Base-by-base conservation (phyloP, 2,888 invertebrate species). In the Heliconius aoede region DNA sequence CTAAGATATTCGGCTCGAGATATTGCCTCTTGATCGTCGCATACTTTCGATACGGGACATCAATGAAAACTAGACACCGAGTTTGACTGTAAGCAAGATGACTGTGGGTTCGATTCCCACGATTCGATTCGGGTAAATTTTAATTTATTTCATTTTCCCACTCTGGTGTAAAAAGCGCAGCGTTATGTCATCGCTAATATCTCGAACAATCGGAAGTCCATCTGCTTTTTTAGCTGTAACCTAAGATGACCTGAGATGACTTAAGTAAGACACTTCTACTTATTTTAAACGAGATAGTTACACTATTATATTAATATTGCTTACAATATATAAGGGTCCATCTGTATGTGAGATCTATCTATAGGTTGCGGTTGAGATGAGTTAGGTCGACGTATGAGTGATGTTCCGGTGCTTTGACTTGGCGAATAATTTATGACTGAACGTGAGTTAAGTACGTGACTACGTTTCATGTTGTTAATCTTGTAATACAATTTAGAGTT, bases 351-450 rank as follows among this genome's bases (percentile, higher is more conserved):
- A 69, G 21, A 55, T 58, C 46, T 36, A 58, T 58, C 67, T 77
- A 79, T 62, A 72, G 71, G 78, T 67, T 30, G 68, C n/a, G 67
- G 74, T 74, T 78, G 68, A 77, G 78, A 76, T 81, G 82, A 81
- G 81, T 80, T 78, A 79, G 86, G 87, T 85, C 82, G 87, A 87
- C 87, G 81, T 81, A 85, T 85, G 89, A 88, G 84, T 86, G 88
- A 88, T 88, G 88, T 82, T 82, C 85, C 80, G 79, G 73, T 51
- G 26, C 62, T 60, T 32, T 68, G 73, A 73, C 46, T 65, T 61
- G 32, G 61, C 61, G 61, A 73, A 73, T 73, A 73, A 76, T 73
- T 76, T 67, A 76, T 76, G 73, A 73, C 60, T 73, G 76, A 46
- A 51, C 76, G 73, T 68, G 67, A 68, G 68, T 73, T 62, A 60